Conservation (phyloP, 2,888 invertebrate genomes). For the Apamea monoglypha region DNA sequence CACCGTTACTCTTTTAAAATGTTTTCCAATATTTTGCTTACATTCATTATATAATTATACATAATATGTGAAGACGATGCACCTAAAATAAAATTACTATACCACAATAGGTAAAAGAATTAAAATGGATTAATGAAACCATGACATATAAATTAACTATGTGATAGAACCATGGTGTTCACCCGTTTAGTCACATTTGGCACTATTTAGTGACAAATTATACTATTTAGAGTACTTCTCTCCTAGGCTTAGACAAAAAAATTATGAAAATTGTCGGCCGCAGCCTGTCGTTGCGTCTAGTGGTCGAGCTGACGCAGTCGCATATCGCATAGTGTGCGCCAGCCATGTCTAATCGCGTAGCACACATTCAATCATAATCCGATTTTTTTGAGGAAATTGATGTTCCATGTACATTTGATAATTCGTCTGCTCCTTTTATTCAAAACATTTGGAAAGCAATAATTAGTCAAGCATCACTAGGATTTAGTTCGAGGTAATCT, state of each 20-base stretch:
- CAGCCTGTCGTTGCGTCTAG: background rate
- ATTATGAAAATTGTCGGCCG: background rate
- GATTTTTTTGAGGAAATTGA: background rate
- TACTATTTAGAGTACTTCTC: background rate
- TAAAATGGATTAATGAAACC: too few relatives aligned
- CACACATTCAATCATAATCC: background rate
- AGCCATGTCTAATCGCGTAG: background rate
- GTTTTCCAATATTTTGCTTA: too few relatives aligned
- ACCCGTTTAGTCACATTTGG: too few relatives aligned
- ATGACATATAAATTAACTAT: too few relatives aligned
- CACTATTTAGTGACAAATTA: background rate
- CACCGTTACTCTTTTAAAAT: too few relatives aligned
- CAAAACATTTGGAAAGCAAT: background rate
- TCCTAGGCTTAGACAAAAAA: background rate
- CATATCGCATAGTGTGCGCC: background rate
- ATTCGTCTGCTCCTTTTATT: background rate
- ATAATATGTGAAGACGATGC: too few relatives aligned
- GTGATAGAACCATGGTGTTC: too few relatives aligned
- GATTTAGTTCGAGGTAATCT: slow-evolving; percentile 11
- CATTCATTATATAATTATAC: too few relatives aligned
- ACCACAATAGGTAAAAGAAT: too few relatives aligned
- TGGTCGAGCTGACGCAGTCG: background rate
- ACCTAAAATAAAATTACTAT: too few relatives aligned
- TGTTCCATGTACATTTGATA: background rate
- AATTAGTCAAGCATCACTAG: background rate